Evolutionary conservation across 1,140 invertebrate species (phyloP).

Genomic region (Saccostrea glomerata): DNA sequence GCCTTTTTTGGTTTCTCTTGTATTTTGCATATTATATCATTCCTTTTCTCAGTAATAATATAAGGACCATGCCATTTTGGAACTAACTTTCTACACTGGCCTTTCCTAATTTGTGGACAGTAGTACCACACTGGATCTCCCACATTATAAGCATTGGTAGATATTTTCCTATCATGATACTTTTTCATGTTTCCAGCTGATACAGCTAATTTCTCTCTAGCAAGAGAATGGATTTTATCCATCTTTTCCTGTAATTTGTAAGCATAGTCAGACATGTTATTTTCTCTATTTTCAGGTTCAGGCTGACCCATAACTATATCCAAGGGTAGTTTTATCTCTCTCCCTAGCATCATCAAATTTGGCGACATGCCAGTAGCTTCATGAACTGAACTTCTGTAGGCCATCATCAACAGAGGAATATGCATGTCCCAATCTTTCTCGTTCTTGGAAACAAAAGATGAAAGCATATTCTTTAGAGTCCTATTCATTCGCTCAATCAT

Average conservation of each 20-base stretch:
- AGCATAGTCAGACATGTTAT: conserved; percentile 1
- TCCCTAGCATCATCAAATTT: conserved; percentile 62
- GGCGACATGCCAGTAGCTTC: conserved; percentile 51
- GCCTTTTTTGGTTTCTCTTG: background rate
- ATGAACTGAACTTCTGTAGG: conserved; percentile 44
- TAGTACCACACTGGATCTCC: conserved; percentile 31
- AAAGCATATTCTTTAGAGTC: conserved; percentile 62
- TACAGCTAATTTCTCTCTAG: conserved; percentile 31
- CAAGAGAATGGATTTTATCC: background rate
- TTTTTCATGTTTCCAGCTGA: conserved; percentile 17
- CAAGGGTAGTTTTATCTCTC: conserved; percentile 51
- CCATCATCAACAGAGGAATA: conserved; percentile 42
- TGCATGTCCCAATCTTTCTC: conserved; percentile 57
- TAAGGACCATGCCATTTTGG: conserved; percentile 15
- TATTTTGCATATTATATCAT: conserved; percentile 16
- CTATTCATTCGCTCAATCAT: conserved; percentile 68
- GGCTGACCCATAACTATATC: conserved; percentile 23
- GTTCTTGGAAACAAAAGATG: conserved; percentile 58
- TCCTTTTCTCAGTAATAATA: conserved; percentile 8
- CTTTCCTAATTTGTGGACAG: background rate
- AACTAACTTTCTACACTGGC: background rate
- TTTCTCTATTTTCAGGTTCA: background rate
- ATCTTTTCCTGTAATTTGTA: background rate
- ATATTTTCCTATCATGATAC: conserved; percentile 40
- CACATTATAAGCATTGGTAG: background rate